phyloP scores from a whole-genome alignment of 1,140 invertebrate species.

The Anastrepha ludens region DNA sequence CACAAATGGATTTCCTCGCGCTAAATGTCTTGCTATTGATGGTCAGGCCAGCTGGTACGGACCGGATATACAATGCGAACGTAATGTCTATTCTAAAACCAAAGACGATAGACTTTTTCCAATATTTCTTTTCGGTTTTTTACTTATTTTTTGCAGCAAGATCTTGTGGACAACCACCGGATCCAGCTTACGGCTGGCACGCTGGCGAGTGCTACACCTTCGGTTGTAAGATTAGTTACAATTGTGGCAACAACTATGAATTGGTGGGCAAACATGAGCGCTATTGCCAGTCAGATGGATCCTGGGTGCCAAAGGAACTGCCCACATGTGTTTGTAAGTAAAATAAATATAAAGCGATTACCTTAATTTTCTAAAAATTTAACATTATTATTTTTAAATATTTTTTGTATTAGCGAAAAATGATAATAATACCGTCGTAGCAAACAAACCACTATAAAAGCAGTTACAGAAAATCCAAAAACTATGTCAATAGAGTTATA shows the following conservation, averaged over 20 bases:
- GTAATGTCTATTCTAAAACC: slow-evolving; percentile 77
- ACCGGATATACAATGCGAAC: slow-evolving; percentile 95
- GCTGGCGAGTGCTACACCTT: slow-evolving; percentile 94
- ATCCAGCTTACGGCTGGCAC: slow-evolving; percentile 92
- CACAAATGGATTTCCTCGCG: slow-evolving; percentile 87
- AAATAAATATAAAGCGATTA: background rate
- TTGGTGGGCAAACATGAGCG: slow-evolving; percentile 88
- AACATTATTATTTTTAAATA: slow-evolving; percentile 49
- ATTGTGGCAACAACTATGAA: slow-evolving; percentile 95
- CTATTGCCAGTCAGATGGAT: slow-evolving; percentile 89
- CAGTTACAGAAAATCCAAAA: slow-evolving; percentile 21
- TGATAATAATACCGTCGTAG: slow-evolving; percentile 55
- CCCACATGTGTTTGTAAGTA: slow-evolving; percentile 91
- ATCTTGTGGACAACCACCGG: slow-evolving; percentile 89
- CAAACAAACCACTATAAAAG: slow-evolving; percentile 54
- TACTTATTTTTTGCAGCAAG: slow-evolving; percentile 78
- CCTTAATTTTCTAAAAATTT: slow-evolving; percentile 31
- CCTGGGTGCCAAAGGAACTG: slow-evolving; percentile 91
- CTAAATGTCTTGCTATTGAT: slow-evolving; percentile 94
- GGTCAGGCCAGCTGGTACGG: slow-evolving; percentile 92
- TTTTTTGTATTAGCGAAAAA: slow-evolving; percentile 56
- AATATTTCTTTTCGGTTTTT: background rate
- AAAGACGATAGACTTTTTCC: background rate
- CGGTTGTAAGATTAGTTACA: slow-evolving; percentile 92
- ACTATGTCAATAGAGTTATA: background rate